Percentiles rank a stretch among this genome's conserved stretches.
These are phyloP conservation scores for Coilia nasus DNA, from an alignment of 2,797 vertebrate species.

Conservation along the genomic window DNA sequence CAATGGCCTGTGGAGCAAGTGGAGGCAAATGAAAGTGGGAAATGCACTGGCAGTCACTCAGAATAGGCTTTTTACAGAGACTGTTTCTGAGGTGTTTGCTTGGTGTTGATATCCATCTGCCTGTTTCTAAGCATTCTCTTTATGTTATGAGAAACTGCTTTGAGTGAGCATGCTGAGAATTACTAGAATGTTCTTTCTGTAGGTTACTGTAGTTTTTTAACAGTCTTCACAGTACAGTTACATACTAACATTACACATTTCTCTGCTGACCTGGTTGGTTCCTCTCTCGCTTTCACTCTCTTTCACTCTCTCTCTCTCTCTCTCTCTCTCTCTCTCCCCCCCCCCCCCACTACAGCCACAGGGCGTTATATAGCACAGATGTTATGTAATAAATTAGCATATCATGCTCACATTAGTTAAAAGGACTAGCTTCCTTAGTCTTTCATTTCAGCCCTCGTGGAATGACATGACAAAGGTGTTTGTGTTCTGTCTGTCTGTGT, in stretches of 20 bases:
- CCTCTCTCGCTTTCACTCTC: neutral
- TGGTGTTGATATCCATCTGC: neutral
- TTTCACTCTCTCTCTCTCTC: constrained; percentile 23
- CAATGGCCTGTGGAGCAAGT: neutral
- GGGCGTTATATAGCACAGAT: constrained; percentile 32
- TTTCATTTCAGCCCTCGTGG: constrained; percentile 29
- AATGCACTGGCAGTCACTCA: neutral
- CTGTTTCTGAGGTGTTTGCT: neutral
- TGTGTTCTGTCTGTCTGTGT: constrained; percentile 19
- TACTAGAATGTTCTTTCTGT: neutral
- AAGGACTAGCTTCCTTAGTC: neutral
- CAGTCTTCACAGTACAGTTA: neutral
- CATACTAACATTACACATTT: neutral
- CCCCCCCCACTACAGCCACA: constrained; percentile 8
- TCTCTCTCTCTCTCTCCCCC: neutral
- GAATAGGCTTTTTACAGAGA: neutral
- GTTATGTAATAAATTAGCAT: constrained; percentile 55
- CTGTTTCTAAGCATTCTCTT: neutral
- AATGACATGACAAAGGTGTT: constrained; percentile 40
- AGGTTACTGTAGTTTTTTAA: too few species aligned
- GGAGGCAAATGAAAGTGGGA: neutral
- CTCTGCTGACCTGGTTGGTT: neutral
- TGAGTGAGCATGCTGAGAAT: neutral
- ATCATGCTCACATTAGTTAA: constrained; percentile 13
- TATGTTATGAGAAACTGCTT: neutral